Conservation (phyloP, 2,113 vertebrate species). For the Xerus inauris region DNA sequence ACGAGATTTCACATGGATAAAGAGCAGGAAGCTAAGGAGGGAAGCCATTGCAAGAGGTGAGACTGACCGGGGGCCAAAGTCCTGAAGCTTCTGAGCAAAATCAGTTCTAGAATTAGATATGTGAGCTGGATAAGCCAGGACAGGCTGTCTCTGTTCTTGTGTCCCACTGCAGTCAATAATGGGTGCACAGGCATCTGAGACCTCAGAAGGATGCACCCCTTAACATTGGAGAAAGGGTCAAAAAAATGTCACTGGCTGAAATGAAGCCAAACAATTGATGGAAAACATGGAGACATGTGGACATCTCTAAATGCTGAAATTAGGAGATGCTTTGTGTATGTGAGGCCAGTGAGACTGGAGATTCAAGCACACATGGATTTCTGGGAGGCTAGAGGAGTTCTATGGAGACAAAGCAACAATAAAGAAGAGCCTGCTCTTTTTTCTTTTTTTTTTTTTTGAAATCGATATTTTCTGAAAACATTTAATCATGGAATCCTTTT, state of each 20-base stretch:
- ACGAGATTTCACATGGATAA: background rate
- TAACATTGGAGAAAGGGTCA: background rate
- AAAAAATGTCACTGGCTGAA: background rate
- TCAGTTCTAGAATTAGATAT: background rate
- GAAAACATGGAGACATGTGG: background rate
- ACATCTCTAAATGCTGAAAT: background rate
- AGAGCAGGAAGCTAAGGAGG: background rate
- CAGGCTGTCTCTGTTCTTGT: background rate
- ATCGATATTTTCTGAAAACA: background rate
- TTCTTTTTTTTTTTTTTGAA: background rate
- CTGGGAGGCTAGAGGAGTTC: background rate
- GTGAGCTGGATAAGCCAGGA: background rate
- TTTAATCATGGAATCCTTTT: background rate
- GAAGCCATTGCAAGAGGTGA: background rate
- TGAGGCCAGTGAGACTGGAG: background rate
- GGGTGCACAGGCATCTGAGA: background rate
- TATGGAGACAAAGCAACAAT: background rate
- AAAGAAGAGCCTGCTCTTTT: background rate
- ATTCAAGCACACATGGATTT: background rate
- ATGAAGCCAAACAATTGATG: background rate
- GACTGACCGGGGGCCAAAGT: background rate
- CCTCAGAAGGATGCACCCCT: background rate
- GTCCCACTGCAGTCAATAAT: background rate
- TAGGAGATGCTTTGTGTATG: no score
- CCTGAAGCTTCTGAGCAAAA: background rate